phyloP scores from a whole-genome alignment of 2,113 vertebrate species.

The Cranoglanis bouderius region DNA sequence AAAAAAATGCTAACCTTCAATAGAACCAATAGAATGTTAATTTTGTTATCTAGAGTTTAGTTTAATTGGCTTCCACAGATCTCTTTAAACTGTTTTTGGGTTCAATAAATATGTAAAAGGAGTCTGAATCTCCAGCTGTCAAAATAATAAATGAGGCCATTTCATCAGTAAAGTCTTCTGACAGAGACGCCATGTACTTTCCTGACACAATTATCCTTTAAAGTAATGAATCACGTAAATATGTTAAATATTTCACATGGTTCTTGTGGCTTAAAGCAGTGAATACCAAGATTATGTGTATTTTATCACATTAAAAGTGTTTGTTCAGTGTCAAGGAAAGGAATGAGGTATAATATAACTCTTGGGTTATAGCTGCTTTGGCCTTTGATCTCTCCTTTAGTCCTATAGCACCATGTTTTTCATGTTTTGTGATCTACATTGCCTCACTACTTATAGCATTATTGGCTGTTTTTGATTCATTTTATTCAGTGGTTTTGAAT shows the following conservation, averaged over 20 bases:
- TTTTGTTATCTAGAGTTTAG: constrained; percentile 70
- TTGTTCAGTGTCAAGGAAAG: neutral
- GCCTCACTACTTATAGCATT: neutral
- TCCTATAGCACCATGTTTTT: neutral
- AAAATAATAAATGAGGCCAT: constrained; percentile 74
- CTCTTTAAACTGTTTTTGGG: constrained; percentile 70
- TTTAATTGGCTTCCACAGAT: constrained; percentile 72
- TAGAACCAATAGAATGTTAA: constrained; percentile 74
- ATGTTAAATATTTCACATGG: constrained; percentile 54
- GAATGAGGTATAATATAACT: neutral
- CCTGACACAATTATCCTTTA: constrained; percentile 56
- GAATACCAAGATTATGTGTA: neutral
- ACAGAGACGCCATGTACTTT: constrained; percentile 69
- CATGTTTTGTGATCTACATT: neutral
- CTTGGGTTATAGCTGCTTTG: neutral
- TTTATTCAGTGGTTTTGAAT: constrained; percentile 27
- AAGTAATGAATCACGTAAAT: constrained; percentile 67
- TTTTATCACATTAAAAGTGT: constrained; percentile 13
- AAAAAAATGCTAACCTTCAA: constrained; percentile 68
- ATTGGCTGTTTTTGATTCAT: neutral
- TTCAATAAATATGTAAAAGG: constrained; percentile 67
- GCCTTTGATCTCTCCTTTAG: neutral
- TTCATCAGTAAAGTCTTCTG: constrained; percentile 73
- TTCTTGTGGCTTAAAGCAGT: neutral
- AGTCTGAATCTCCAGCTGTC: constrained; percentile 74